These are phyloP conservation scores for Antitype chi DNA, from an alignment of 2,888 invertebrate genomes.

Conservation along the genomic window DNA sequence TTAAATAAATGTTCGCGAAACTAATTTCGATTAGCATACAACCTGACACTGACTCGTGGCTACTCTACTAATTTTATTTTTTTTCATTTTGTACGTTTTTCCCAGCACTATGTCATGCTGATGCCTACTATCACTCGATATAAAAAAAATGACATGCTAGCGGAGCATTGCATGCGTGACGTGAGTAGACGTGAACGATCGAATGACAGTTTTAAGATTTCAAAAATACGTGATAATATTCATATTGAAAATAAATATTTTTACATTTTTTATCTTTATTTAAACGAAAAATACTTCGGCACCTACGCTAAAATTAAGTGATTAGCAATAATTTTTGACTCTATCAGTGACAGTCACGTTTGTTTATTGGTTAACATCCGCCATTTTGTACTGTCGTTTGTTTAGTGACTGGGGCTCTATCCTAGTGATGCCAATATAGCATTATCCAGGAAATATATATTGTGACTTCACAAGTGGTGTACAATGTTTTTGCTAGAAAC, in stretches of 20 bases:
- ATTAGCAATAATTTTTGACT: conserved; percentile 72
- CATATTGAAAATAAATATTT: conserved; percentile 82
- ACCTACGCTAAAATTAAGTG: conserved; percentile 77
- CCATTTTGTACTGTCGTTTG: conserved; percentile 91
- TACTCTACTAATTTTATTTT: conserved; percentile 37
- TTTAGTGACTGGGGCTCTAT: conserved; percentile 88
- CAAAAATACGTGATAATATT: conserved; percentile 84
- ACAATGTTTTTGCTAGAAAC: conserved; percentile 89
- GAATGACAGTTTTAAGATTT: conserved; percentile 87
- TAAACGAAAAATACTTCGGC: conserved; percentile 74
- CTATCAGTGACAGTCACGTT: conserved; percentile 87
- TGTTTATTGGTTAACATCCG: conserved; percentile 91
- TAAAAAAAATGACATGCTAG: conserved; percentile 63
- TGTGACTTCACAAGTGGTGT: conserved; percentile 84
- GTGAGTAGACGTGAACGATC: conserved; percentile 84
- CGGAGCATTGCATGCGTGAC: conserved; percentile 75
- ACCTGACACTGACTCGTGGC: neutral
- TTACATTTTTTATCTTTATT: conserved; percentile 84
- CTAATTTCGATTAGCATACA: neutral
- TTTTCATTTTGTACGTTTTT: neutral
- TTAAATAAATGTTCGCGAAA: neutral
- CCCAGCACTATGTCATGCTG: conserved; percentile 40
- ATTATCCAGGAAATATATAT: conserved; percentile 82
- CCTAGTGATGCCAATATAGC: conserved; percentile 86
- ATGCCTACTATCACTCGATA: conserved; percentile 53